phyloP scores from a whole-genome alignment of 2,797 vertebrate genomes.

The Gadopsis bispinosus region DNA sequence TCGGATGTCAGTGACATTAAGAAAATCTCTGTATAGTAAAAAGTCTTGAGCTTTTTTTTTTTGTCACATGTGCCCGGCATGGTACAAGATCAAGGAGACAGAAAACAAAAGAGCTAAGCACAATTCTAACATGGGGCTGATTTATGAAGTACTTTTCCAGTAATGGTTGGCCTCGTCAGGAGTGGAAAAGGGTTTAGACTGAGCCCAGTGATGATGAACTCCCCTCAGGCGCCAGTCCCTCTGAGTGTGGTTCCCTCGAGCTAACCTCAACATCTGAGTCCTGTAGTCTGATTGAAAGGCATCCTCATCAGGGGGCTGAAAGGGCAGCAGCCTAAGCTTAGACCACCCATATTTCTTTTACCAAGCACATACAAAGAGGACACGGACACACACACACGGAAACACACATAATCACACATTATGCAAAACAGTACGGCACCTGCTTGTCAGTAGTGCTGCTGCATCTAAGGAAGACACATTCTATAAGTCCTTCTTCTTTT shows the following conservation, averaged over 20 bases:
- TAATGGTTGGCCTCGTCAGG: slow-evolving; percentile 22
- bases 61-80: not conserved
- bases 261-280: slow-evolving; percentile 64
- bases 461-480: not conserved
- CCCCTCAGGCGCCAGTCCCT: slow-evolving; percentile 58
- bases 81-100: slow-evolving; percentile 2
- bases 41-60: slow-evolving; percentile 11
- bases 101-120: slow-evolving; percentile 17
- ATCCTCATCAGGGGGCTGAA: slow-evolving; percentile 48
- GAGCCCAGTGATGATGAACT: slow-evolving; percentile 62
- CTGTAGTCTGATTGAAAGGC: slow-evolving; percentile 57
- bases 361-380: slow-evolving; percentile 24
- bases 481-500: slow-evolving; percentile 2
- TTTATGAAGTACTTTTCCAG: slow-evolving; percentile 38
- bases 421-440: slow-evolving; percentile 15
- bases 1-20: slow-evolving; percentile 65
- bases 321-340: slow-evolving; percentile 39
- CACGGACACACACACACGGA: not conserved
- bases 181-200: slow-evolving; percentile 58
- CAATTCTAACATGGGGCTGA: slow-evolving; percentile 3
- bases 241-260: slow-evolving; percentile 54
- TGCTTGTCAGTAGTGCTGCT: not conserved
- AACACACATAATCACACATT: slow-evolving; percentile 1
- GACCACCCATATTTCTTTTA: slow-evolving; percentile 56
- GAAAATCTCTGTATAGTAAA: slow-evolving; percentile 8